phyloP scores from a whole-genome alignment of 2,797 vertebrate species.

The Myotis vivesi region DNA sequence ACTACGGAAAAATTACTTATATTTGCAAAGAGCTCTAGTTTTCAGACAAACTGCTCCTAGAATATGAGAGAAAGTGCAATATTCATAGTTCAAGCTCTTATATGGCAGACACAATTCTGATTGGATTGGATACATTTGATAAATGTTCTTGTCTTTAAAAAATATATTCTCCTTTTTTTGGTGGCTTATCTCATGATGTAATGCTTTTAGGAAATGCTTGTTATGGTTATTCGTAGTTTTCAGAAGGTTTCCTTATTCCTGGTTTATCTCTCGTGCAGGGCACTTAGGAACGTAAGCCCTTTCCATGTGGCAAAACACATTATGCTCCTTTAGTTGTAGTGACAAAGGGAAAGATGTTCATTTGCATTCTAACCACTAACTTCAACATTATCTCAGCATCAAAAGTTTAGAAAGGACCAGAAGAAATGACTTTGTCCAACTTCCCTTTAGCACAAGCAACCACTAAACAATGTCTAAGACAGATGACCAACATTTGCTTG shows the following conservation, averaged over 20 bases:
- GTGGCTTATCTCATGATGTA: not conserved
- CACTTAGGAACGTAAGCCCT: not conserved
- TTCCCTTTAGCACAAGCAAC: not conserved
- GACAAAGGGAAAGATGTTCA: not conserved
- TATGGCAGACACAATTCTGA: not conserved
- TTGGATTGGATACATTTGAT: not conserved
- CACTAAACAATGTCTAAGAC: not conserved
- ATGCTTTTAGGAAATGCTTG: conserved; percentile 3
- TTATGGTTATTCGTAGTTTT: not conserved
- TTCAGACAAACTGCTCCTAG: not conserved
- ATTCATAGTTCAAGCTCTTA: not conserved
- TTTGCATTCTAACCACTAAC: not conserved
- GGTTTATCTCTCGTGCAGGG: not conserved
- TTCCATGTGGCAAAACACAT: not conserved
- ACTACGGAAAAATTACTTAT: not conserved
- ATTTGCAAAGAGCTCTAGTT: not conserved
- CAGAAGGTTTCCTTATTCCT: not conserved
- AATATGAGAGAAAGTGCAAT: not conserved
- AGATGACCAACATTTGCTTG: not conserved
- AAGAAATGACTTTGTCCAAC: not conserved
- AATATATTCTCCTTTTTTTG: not conserved
- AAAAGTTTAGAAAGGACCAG: not conserved
- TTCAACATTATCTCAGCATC: not conserved
- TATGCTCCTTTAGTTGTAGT: not conserved
- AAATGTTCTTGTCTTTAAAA: not conserved